phyloP scores from a whole-genome alignment of 2,113 vertebrate species.

The Alethe diademata region DNA sequence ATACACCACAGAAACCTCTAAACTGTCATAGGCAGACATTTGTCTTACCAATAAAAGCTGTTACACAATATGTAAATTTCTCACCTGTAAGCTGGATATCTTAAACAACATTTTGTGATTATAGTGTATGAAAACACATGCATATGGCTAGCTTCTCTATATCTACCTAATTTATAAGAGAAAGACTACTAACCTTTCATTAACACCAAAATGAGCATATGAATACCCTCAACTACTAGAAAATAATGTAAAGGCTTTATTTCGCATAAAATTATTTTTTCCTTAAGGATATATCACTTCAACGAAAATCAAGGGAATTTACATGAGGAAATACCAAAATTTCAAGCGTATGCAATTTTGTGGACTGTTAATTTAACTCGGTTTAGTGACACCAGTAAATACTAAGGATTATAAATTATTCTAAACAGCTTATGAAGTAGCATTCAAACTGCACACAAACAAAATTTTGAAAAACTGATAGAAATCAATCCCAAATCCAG shows the following conservation, averaged over 20 bases:
- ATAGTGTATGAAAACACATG: neutral
- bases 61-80: neutral
- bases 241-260: neutral
- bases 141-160: neutral
- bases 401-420: neutral
- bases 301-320: neutral
- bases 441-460: neutral
- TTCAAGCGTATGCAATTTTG: neutral
- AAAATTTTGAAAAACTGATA: neutral
- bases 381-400: neutral
- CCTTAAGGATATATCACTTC: neutral
- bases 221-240: neutral
- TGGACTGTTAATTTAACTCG: neutral
- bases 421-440: neutral
- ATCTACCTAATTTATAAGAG: neutral
- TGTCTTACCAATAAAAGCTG: neutral
- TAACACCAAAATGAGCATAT: neutral
- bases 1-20: neutral
- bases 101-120: neutral
- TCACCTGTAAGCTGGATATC: neutral
- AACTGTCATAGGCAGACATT: neutral
- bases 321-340: neutral
- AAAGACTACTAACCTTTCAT: neutral
- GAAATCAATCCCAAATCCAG: neutral
- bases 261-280: neutral